Percentiles rank a stretch among this genome's conserved stretches.
Conservation (phyloP, 1,140 invertebrate genomes). For the Laupala kohalensis region DNA sequence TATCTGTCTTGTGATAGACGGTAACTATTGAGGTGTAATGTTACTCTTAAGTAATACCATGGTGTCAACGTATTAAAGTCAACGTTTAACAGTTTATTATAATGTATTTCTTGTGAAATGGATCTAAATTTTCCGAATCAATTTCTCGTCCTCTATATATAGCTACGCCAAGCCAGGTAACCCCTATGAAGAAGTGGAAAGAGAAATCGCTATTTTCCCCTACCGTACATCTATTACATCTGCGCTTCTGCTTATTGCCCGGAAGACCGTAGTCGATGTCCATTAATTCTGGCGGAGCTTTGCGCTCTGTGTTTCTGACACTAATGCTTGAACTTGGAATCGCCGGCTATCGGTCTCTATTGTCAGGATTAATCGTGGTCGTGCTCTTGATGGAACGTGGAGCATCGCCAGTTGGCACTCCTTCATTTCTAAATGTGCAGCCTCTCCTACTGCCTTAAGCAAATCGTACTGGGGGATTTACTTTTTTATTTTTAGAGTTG, state of each 20-base stretch:
- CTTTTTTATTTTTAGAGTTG: not conserved
- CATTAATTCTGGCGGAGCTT: not conserved
- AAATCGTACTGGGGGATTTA: not conserved
- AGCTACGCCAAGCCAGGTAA: too few species aligned
- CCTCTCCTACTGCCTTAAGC: not conserved
- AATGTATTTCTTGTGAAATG: too few species aligned
- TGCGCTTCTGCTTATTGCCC: not conserved
- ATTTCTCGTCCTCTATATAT: too few species aligned
- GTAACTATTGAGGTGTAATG: too few species aligned
- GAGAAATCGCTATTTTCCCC: too few species aligned
- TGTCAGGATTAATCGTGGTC: not conserved
- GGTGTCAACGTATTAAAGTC: too few species aligned
- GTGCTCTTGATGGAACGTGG: not conserved
- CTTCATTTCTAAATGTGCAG: not conserved
- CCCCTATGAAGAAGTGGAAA: too few species aligned
- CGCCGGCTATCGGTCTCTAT: not conserved
- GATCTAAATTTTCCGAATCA: too few species aligned
- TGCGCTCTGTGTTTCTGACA: not conserved
- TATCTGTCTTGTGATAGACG: too few species aligned
- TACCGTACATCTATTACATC: too few species aligned
- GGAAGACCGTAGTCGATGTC: not conserved
- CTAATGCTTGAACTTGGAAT: not conserved
- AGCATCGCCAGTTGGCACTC: not conserved
- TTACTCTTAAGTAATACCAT: too few species aligned
- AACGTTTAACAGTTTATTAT: too few species aligned